Evolutionary conservation across 2,888 invertebrate genomes (phyloP).

Genomic region (Cancer borealis): DNA sequence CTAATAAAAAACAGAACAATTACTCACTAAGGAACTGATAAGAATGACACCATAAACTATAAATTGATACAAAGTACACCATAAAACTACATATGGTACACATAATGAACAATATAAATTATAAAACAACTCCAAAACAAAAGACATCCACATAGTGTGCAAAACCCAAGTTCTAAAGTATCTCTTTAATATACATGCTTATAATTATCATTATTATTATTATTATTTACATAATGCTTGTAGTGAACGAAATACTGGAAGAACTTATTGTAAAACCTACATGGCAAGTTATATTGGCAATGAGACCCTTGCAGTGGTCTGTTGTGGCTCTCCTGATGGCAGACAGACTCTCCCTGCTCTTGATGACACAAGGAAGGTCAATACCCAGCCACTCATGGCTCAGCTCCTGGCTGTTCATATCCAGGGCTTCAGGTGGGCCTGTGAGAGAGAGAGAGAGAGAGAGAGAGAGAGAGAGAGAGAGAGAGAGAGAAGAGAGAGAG

Average conservation of each 20-base stretch:
- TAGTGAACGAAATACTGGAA: not conserved
- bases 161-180: too few relatives aligned
- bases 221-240: too few relatives aligned
- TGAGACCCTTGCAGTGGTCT: conserved; percentile 68
- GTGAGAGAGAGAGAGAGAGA: not conserved
- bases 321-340: conserved; percentile 74
- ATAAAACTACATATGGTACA: not conserved
- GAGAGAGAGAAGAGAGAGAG: too few relatives aligned
- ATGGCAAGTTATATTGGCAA: conserved; percentile 76
- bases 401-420: conserved; percentile 53
- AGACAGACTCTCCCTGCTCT: conserved; percentile 70
- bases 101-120: not conserved
- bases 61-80: not conserved
- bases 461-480: not conserved
- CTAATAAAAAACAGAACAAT: conserved; percentile 48
- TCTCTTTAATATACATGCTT: not conserved
- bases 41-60: not conserved
- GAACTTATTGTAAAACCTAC: conserved; percentile 53
- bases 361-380: conserved; percentile 63
- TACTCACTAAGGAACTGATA: not conserved
- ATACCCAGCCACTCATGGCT: conserved; percentile 60
- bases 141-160: too few relatives aligned
- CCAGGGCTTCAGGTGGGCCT: conserved; percentile 60
- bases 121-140: too few relatives aligned
- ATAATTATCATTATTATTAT: not conserved